Evolutionary conservation across 2,888 invertebrate genomes (phyloP).

Genomic region (Rhamnusium bicolor): DNA sequence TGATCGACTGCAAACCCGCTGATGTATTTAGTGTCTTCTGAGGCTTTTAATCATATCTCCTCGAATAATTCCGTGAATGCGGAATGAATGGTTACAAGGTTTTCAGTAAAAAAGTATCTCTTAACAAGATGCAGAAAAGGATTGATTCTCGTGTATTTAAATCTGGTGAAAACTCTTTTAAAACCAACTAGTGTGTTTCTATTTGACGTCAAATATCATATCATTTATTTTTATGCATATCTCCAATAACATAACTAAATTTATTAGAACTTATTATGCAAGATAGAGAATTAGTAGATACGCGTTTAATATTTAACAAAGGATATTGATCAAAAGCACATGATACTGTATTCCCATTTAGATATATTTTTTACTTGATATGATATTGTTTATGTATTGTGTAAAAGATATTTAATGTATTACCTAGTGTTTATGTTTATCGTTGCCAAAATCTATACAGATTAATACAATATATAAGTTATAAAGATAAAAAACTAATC

Average conservation of each 20-base stretch:
- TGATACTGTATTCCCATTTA: too few relatives aligned
- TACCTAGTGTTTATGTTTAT: too few relatives aligned
- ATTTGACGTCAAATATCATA: neutral
- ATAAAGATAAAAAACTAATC: too few relatives aligned
- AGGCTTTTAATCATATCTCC: constrained; percentile 66
- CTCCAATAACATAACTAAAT: neutral
- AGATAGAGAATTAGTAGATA: too few relatives aligned
- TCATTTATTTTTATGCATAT: neutral
- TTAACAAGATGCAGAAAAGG: constrained; percentile 59
- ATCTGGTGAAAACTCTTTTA: constrained; percentile 23
- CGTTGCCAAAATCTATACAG: too few relatives aligned
- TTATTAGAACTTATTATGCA: neutral
- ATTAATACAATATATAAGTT: too few relatives aligned
- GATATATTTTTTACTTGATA: too few relatives aligned
- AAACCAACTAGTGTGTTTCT: neutral
- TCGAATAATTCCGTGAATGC: constrained; percentile 61
- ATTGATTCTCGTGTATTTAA: constrained; percentile 52
- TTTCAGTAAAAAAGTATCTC: constrained; percentile 49
- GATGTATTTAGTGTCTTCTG: constrained; percentile 65
- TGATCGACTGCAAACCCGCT: constrained; percentile 55
- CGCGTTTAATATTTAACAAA: too few relatives aligned
- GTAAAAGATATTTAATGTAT: too few relatives aligned
- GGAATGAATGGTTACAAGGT: constrained; percentile 60
- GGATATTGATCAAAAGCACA: too few relatives aligned
- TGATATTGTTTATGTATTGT: too few relatives aligned